These are phyloP conservation scores for Cerceris ruficornis DNA, from an alignment of 2,888 invertebrate genomes.

Conservation along the genomic window DNA sequence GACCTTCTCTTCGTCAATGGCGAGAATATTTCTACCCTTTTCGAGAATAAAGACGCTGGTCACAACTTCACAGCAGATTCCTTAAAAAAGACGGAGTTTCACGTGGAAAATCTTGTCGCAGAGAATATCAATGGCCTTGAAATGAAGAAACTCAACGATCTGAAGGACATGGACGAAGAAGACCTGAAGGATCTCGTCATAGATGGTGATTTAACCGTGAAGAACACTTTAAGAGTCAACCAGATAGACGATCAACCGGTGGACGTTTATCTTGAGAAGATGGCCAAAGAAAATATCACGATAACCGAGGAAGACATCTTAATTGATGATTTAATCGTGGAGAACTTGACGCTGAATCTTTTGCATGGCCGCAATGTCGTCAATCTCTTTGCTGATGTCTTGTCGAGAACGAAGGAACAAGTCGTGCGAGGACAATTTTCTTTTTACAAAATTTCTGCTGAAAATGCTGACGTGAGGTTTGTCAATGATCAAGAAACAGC, in stretches of 20 bases:
- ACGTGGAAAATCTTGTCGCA: conserved; percentile 44
- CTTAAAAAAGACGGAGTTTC: conserved; percentile 37
- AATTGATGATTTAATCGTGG: conserved; percentile 63
- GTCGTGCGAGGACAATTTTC: conserved; percentile 54
- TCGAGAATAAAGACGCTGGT: not conserved
- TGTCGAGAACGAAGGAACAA: conserved; percentile 68
- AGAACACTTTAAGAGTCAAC: conserved; percentile 45
- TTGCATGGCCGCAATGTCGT: conserved; percentile 57
- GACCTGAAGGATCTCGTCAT: conserved; percentile 58
- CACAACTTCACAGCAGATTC: not conserved
- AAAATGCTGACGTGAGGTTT: conserved; percentile 48
- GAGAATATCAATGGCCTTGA: conserved; percentile 48
- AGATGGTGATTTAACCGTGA: conserved; percentile 66
- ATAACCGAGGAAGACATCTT: conserved; percentile 31
- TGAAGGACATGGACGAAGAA: conserved; percentile 33
- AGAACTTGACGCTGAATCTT: conserved; percentile 58
- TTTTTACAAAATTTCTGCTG: conserved; percentile 53
- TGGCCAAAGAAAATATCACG: conserved; percentile 43
- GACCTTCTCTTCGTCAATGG: conserved; percentile 22
- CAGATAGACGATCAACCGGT: conserved; percentile 58
- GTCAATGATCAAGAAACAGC: conserved; percentile 64
- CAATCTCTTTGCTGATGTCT: conserved; percentile 51
- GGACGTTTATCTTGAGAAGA: conserved; percentile 55
- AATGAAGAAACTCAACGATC: conserved; percentile 25
- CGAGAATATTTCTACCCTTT: not conserved